Evolutionary conservation across 2,113 vertebrate species (phyloP), one percentile per base, ranked within the genome.

Genomic region (Scatophagus argus): DNA sequence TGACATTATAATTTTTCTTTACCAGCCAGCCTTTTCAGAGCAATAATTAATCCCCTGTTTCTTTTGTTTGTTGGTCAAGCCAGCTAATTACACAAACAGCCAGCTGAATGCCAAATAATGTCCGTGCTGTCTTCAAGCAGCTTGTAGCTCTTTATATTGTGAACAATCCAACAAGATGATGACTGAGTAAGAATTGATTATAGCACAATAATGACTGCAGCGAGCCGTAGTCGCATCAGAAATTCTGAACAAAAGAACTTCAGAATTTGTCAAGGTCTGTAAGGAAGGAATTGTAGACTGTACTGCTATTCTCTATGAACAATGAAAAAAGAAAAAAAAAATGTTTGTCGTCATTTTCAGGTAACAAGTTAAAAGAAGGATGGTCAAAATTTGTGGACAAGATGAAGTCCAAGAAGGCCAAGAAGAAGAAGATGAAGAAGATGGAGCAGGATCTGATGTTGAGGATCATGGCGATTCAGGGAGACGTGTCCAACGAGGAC

Each of bases 351-450:
- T 67, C 10, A 54, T 31, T 47, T 81, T 46, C 56, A 94, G 95
- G 74, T 21, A 92, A 87, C 36, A 93, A 89, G 66, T 41, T 94
- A 8, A 94, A 89, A 63, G 77, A 86, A 63, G 89, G 77, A 41
- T 80, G 89, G 86, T 88, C 83, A 13, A 94, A 91, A 63, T 73
- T 94, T 52, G 38, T 94, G 46, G 74, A 84, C 46, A 93, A 90
- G 71, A 66, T 94, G 58, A 94, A 92, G 79, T 36, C 29, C 2
- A 93, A 89, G 72, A 93, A 85, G 61, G 65, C 29, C 16, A 91
- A 92, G 71, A 91, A 90, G 68, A 93, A 90, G 70, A 89, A 86
- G 70, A 81, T 84, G 52, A 94, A 91, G 29, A 89, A 38, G 62
- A 62, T 86, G 76, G 78, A 85, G 84, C 88, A 76, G 34, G 41